Base-by-base conservation (phyloP, 2,113 vertebrate species). In the Larimichthys polyactis region DNA sequence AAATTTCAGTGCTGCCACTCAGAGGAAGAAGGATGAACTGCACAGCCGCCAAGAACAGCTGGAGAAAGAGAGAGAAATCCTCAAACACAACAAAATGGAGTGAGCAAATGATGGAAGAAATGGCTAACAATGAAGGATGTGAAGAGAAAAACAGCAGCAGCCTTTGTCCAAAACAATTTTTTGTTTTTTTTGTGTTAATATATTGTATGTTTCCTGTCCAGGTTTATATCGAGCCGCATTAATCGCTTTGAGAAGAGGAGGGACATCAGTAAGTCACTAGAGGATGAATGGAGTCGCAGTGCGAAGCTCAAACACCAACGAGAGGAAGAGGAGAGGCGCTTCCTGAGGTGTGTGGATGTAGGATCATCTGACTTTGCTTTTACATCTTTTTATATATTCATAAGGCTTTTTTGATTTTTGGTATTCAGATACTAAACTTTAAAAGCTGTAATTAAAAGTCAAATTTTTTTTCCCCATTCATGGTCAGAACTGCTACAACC, bases 201-300 rank as follows among this genome's bases (percentile, higher is more conserved):
- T 14, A 46, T 75, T 65, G 32, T 59, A 1, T 67, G 2, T 57
- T 75, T 62, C 32, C 32, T 49, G 17, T 49, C 10, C 83, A 97
- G 96, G 64, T 67, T 92, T 22, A 80, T 92, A 22, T 66, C 78
- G 24, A 93, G 95, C 27, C 87, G 66, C 67, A 80, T 89, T 29
- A 83, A 58, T 12, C 83, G 79, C 22, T 86, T 89, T 60, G 94
- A 96, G 74, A 94, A 84, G 70, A 79, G 83, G 14, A 86, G 71
- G 43, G 89, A 84, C 70, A 75, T 96, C 71, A 90, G 91, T n/a
- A 89, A 91, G 17, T 89, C 92, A 0, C 75, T 96, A 16, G 91
- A 94, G 86, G 87, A 95, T 0, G 91, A 95, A 5, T 97, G 96
- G 96, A 75, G 84, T 11, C 90, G 59, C 54, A 95, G 92, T n/a